These are phyloP conservation scores for Latrodectus hesperus DNA, from an alignment of 2,888 invertebrate species.

Conservation along the genomic window DNA sequence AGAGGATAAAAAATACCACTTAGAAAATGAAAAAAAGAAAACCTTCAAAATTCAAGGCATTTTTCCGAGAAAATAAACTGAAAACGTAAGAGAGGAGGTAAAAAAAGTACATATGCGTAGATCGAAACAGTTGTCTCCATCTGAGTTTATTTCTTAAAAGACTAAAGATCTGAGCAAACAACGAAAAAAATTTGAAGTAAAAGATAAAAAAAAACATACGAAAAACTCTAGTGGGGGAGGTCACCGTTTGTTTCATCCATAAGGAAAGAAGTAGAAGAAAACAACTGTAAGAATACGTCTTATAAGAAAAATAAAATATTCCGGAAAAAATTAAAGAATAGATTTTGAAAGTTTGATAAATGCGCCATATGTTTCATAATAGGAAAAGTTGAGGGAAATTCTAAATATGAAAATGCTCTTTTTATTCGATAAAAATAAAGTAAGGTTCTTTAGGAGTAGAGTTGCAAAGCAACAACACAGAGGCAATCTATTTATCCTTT, in stretches of 20 bases:
- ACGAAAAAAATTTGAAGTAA: neutral
- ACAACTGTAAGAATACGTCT: constrained; percentile 16
- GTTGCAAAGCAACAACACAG: too few relatives aligned
- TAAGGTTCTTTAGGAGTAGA: too few relatives aligned
- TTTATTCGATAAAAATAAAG: neutral
- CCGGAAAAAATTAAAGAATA: constrained; percentile 21
- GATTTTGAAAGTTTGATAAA: constrained; percentile 31
- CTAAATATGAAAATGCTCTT: constrained; percentile 31
- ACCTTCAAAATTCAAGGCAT: constrained; percentile 5
- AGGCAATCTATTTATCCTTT: too few relatives aligned
- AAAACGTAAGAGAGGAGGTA: neutral
- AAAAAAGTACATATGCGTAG: constrained; percentile 37
- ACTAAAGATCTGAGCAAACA: constrained; percentile 28
- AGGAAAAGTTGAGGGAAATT: constrained; percentile 12
- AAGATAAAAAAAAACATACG: constrained; percentile 9
- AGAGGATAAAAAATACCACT: neutral
- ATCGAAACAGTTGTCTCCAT: constrained; percentile 28
- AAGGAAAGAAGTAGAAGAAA: constrained; percentile 7
- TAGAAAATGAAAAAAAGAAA: constrained; percentile 1
- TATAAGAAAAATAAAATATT: constrained; percentile 11
- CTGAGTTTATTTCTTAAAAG: constrained; percentile 44
- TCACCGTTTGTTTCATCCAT: constrained; percentile 18
- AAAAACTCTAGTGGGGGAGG: constrained; percentile 6
- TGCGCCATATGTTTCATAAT: constrained; percentile 21
- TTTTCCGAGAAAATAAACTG: constrained; percentile 18